phyloP scores from a whole-genome alignment of 1,140 invertebrate genomes.

The Cydia strobilella region DNA sequence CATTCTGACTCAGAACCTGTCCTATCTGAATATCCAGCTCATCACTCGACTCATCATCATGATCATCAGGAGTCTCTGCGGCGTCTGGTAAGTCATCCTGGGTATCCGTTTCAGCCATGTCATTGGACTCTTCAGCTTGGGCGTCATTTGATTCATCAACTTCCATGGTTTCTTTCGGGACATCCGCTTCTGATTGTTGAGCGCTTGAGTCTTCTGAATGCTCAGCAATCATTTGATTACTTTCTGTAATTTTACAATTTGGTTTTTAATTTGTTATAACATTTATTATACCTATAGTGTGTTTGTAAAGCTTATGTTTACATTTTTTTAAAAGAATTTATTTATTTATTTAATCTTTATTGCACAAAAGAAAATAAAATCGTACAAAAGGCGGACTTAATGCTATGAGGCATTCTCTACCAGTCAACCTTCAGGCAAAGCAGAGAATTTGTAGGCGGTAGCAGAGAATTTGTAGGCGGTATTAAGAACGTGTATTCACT shows the following conservation, averaged over 20 bases:
- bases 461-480: too few species aligned
- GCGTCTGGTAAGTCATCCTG: background rate
- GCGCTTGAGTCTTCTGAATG: conserved; percentile 67
- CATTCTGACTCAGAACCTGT: background rate
- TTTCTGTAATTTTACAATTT: conserved; percentile 48
- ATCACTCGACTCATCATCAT: background rate
- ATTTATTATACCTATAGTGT: too few species aligned
- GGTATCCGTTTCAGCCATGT: background rate
- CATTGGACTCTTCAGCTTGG: background rate
- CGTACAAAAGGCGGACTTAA: too few species aligned
- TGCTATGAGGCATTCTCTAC: too few species aligned
- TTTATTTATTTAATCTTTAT: too few species aligned
- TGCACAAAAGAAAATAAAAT: too few species aligned
- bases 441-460: too few species aligned
- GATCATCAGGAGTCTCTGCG: background rate
- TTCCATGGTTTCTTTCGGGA: conserved; percentile 32
- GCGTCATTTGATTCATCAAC: background rate
- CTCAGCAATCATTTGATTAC: conserved; percentile 60
- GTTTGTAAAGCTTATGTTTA: too few species aligned
- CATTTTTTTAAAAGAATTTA: too few species aligned
- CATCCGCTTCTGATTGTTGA: conserved; percentile 45
- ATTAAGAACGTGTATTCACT: too few species aligned
- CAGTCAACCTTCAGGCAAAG: too few species aligned
- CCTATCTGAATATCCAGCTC: background rate
- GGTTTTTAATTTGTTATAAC: background rate